Base-by-base conservation (phyloP, 2,797 vertebrate species). In the Poeciliopsis gracilis region DNA sequence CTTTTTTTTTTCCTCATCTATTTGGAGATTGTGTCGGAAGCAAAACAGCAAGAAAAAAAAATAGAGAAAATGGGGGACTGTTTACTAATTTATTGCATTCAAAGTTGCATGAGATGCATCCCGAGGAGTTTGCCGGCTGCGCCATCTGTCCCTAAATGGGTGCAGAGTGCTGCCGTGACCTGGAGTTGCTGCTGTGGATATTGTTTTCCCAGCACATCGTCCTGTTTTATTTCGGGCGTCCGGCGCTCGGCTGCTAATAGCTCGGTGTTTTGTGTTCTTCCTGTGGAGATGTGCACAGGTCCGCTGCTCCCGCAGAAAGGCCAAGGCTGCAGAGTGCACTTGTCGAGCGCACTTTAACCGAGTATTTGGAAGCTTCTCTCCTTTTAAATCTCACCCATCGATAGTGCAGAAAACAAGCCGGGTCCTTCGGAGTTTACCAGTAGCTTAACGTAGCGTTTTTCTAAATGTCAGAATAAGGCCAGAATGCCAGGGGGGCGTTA, bases 81-180 rank as follows among this genome's bases (percentile, higher is more conserved):
- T 86, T 94, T 87, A 94, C 78, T 93, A 93, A 94, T 95, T 94
- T 87, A 94, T 91, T 49, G 73, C 30, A 33, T 85, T 82, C 91
- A 82, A 94, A 90, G 76, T 90, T 93, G 91, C 85, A 93, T 91
- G 91, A 91, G 89, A 75, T 28, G 49, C 73, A 72, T 83, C 67
- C 63, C 70, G 70, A 77, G 72, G 87, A 89, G 78, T 85, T 73
- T 82, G 83, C 63, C 70, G 59, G 75, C 73, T 76, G 73, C 82
- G 73, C 78, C 69, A 75, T 66, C 76, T 79, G 79, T 84, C 85
- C 63, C 79, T 84, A 78, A 81, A 84, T 88, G 89, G 81, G 84
- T 82, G 72, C 43, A 77, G 83, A 90, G 86, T 84, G 88, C 84
- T 81, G 78, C 63, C 28, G 47, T 63, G 77, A 82, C 79, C 72